These are phyloP conservation scores for Hydra vulgaris DNA, from an alignment of 30 jellyfish, hydroid and myxozoan species.

Conservation along the genomic window DNA sequence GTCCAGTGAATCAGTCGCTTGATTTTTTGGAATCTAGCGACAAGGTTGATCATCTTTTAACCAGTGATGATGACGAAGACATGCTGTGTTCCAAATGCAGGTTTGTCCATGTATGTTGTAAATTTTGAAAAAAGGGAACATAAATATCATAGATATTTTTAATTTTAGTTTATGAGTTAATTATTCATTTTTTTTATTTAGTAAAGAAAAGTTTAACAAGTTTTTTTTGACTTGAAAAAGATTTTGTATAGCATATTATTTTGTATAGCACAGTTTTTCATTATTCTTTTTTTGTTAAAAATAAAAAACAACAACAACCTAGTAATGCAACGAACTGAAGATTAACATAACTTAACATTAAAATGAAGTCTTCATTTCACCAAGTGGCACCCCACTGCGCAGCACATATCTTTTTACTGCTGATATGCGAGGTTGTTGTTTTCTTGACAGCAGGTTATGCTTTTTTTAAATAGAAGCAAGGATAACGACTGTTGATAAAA, in stretches of 20 bases:
- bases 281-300: no score
- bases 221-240: no score
- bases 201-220: no score
- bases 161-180: no score
- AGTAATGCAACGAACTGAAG: no score
- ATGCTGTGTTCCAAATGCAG: slow-evolving; percentile 34
- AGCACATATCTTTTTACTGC: background rate
- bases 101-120: slow-evolving; percentile 2
- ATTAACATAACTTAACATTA: background rate
- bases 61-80: slow-evolving; percentile 40
- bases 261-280: no score
- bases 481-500: no score
- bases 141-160: no score
- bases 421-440: background rate
- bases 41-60: slow-evolving; percentile 18
- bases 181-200: no score
- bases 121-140: no score
- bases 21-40: background rate
- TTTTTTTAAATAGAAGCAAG: background rate
- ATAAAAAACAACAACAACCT: no score
- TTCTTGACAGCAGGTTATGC: background rate
- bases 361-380: background rate
- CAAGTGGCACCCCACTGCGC: background rate
- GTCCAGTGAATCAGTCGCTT: background rate
- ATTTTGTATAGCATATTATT: no score